phyloP scores from a whole-genome alignment of 2,797 vertebrate genomes.

The Pogonophryne albipinna region DNA sequence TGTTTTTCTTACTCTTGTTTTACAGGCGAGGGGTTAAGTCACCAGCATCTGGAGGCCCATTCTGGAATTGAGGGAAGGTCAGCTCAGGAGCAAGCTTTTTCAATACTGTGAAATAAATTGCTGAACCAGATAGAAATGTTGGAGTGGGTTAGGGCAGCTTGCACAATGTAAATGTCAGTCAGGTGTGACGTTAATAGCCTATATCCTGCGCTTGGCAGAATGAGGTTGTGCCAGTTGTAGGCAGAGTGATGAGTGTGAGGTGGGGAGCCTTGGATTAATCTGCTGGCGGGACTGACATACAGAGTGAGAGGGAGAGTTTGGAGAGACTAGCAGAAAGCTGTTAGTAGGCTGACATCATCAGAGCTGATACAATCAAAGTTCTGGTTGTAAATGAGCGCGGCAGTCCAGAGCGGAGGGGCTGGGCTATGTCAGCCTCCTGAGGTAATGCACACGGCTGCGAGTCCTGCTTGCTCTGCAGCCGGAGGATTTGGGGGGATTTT shows the following conservation, averaged over 20 bases:
- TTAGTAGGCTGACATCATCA: slow-evolving; percentile 74
- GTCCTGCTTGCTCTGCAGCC: slow-evolving; percentile 69
- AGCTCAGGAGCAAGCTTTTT: slow-evolving; percentile 62
- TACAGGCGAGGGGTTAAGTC: slow-evolving; percentile 82
- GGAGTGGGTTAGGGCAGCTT: slow-evolving; percentile 52
- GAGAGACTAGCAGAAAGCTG: slow-evolving; percentile 60
- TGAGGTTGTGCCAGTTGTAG: slow-evolving; percentile 39
- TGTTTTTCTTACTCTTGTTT: slow-evolving; percentile 82
- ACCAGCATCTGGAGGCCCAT: slow-evolving; percentile 75
- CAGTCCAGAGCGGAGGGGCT: slow-evolving; percentile 58
- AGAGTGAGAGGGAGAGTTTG: slow-evolving; percentile 44
- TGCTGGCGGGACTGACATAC: slow-evolving; percentile 47
- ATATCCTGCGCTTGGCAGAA: slow-evolving; percentile 56
- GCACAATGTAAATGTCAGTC: slow-evolving; percentile 67
- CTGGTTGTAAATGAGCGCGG: slow-evolving; percentile 58
- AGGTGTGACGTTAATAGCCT: slow-evolving; percentile 73
- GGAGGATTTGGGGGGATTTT: slow-evolving; percentile 74
- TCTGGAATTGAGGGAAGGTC: slow-evolving; percentile 70
- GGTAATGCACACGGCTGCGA: slow-evolving; percentile 72
- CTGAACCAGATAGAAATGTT: slow-evolving; percentile 52
- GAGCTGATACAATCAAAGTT: slow-evolving; percentile 68
- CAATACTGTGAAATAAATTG: slow-evolving; percentile 62
- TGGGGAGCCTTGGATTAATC: slow-evolving; percentile 61
- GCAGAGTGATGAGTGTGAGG: slow-evolving; percentile 60
- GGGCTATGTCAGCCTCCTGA: slow-evolving; percentile 73